Percentiles rank a stretch among this genome's conserved stretches.
These are phyloP conservation scores for Phorcus lineatus DNA, from an alignment of 2,888 invertebrate genomes.

Conservation along the genomic window DNA sequence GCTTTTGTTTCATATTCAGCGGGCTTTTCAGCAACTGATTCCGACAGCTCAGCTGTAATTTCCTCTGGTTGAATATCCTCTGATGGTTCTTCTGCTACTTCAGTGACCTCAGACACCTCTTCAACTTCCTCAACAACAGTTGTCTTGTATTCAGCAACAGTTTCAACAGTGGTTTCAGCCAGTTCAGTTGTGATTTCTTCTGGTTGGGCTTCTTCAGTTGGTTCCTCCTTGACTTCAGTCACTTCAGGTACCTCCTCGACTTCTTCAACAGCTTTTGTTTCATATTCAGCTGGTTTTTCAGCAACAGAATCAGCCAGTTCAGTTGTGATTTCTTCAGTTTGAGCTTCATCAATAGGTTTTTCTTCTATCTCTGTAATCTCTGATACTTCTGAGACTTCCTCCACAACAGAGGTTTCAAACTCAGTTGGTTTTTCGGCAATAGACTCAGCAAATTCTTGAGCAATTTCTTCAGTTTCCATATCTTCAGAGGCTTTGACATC, in stretches of 20 bases:
- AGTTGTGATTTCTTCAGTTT: constrained; percentile 29
- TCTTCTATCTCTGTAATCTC: constrained; percentile 28
- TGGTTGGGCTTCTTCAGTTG: constrained; percentile 26
- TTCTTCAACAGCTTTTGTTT: constrained; percentile 28
- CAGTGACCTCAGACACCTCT: constrained; percentile 7
- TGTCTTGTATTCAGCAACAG: constrained; percentile 29
- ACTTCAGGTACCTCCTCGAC: constrained; percentile 1
- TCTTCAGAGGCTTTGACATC: constrained; percentile 26
- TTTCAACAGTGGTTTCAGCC: constrained; percentile 31
- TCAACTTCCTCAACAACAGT: constrained; percentile 28
- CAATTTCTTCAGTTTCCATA: constrained; percentile 31
- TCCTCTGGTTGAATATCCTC: constrained; percentile 31
- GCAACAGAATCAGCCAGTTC: constrained; percentile 25
- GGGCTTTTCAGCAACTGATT: constrained; percentile 35
- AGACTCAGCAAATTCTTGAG: constrained; percentile 29
- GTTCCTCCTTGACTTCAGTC: constrained; percentile 18
- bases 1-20: constrained; percentile 39
- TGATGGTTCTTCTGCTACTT: constrained; percentile 9
- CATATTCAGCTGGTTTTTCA: constrained; percentile 24
- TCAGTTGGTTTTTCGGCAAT: constrained; percentile 31
- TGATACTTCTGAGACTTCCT: constrained; percentile 37
- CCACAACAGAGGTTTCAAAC: constrained; percentile 25
- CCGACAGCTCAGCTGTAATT: constrained; percentile 26
- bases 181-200: constrained; percentile 35
- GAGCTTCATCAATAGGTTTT: constrained; percentile 27